Evolutionary conservation across 1,140 invertebrate species (phyloP).

Genomic region (Bombus confusus): DNA sequence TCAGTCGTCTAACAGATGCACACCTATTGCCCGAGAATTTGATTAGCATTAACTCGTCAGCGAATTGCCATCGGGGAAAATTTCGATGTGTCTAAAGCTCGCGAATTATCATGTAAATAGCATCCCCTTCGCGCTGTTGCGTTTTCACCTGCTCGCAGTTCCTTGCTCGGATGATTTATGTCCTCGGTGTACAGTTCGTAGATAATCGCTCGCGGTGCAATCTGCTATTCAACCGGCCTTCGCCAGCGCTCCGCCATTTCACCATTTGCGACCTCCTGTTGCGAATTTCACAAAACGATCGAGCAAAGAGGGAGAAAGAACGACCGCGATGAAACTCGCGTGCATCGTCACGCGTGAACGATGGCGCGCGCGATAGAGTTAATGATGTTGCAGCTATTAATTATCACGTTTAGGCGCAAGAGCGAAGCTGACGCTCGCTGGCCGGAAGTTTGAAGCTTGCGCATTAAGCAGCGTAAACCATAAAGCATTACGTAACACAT

Average conservation of each 20-base stretch:
- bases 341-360: not conserved
- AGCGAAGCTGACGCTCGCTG: not conserved
- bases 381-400: constrained; percentile 36
- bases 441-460: not conserved
- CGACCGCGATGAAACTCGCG: not conserved
- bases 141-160: constrained; percentile 63
- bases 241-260: not conserved
- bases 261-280: not conserved
- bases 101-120: constrained; percentile 72
- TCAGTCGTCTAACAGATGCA: not conserved
- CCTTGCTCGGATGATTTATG: constrained; percentile 70
- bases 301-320: not conserved
- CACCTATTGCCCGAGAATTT: not conserved
- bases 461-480: too few relatives aligned
- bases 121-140: constrained; percentile 58
- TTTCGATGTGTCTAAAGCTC: constrained; percentile 56
- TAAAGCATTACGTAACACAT: not conserved
- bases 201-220: constrained; percentile 55
- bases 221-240: constrained; percentile 51
- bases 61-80: constrained; percentile 22
- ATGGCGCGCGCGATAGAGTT: constrained; percentile 4
- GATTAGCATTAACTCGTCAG: not conserved
- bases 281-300: constrained; percentile 22
- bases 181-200: constrained; percentile 1
- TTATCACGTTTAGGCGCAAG: constrained; percentile 5